Evolutionary conservation across 1,140 invertebrate species (phyloP).

Genomic region (Pristionchus pacificus): DNA sequence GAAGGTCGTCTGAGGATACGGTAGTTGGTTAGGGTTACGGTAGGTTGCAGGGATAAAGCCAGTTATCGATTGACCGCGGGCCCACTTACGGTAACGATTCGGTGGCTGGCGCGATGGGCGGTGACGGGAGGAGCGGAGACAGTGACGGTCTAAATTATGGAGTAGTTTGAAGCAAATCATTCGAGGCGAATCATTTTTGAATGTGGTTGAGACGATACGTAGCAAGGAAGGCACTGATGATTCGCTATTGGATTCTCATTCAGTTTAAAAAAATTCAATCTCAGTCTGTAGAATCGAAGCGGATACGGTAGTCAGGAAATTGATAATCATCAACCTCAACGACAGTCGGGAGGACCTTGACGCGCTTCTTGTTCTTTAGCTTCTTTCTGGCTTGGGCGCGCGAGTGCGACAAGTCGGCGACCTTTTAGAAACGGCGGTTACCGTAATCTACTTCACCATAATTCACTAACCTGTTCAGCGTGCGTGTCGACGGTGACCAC

Average conservation of each 20-base stretch:
- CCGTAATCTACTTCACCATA: not conserved
- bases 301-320: too few relatives aligned
- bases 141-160: too few relatives aligned
- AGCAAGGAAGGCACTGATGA: not conserved
- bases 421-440: not conserved
- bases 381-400: not conserved
- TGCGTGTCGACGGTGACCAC: constrained; percentile 1
- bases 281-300: too few relatives aligned
- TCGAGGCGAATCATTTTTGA: too few relatives aligned
- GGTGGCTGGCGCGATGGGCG: not conserved
- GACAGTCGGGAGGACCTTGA: not conserved
- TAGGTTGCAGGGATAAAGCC: too few relatives aligned
- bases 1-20: not conserved
- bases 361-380: not conserved
- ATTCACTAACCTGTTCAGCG: not conserved
- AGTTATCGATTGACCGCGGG: too few relatives aligned
- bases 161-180: not conserved
- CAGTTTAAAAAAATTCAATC: too few relatives aligned
- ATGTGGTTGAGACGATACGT: too few relatives aligned
- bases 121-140: not conserved
- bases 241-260: not conserved
- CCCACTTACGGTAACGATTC: not conserved
- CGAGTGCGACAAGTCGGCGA: too few relatives aligned
- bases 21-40: too few relatives aligned
- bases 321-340: too few relatives aligned